These are phyloP conservation scores for Hippocampus barbouri DNA, from an alignment of 2,113 vertebrate species.

Conservation along the genomic window DNA sequence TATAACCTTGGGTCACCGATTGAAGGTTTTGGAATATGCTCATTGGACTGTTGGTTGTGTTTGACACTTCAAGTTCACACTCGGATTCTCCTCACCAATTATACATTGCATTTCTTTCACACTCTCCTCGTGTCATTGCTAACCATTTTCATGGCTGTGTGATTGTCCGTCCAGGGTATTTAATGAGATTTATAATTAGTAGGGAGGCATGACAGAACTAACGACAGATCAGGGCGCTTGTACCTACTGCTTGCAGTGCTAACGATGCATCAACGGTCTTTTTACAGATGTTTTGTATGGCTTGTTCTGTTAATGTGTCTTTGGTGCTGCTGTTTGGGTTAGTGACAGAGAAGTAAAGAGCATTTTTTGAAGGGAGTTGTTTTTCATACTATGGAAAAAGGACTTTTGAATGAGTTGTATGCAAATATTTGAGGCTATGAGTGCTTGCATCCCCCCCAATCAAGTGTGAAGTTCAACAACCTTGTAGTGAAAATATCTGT, in stretches of 20 bases:
- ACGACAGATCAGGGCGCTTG: neutral
- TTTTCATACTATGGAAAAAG: neutral
- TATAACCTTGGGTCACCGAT: constrained; percentile 12
- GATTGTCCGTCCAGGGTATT: constrained; percentile 27
- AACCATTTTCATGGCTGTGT: constrained; percentile 14
- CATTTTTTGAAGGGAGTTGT: neutral
- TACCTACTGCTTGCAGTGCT: neutral
- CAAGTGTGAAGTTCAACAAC: no score
- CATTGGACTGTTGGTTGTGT: constrained; percentile 28
- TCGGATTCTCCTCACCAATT: constrained; percentile 39
- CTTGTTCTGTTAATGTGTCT: neutral
- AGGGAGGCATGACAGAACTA: constrained; percentile 11
- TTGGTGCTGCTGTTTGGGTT: constrained; percentile 40
- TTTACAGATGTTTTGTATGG: constrained; percentile 68
- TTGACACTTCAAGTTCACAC: constrained; percentile 52
- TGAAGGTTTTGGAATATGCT: constrained; percentile 46
- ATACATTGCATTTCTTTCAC: constrained; percentile 42
- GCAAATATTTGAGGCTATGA: neutral
- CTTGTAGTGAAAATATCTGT: neutral
- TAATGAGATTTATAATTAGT: constrained; percentile 31
- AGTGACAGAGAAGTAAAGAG: constrained; percentile 29
- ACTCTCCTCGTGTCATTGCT: constrained; percentile 30
- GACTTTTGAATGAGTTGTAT: neutral
- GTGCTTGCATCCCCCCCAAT: neutral
- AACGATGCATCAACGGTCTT: constrained; percentile 29